Percentiles rank a stretch among this genome's conserved stretches.
Evolutionary conservation across 37 sponge, comb jelly and placozoan genomes (phyloP).

Genomic region (Cliona cf. orientalis): DNA sequence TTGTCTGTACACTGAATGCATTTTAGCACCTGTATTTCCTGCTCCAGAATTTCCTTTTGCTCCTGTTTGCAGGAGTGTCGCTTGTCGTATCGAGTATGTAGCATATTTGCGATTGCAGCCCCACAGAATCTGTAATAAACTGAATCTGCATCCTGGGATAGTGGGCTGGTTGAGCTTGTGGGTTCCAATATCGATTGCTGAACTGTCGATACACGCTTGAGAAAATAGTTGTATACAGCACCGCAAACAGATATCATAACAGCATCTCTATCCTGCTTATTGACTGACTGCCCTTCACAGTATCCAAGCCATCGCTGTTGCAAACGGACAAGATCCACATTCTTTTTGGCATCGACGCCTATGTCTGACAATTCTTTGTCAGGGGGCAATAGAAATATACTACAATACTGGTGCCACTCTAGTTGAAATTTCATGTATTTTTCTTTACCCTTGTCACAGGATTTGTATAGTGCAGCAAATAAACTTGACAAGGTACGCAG

Average conservation of each 20-base stretch:
- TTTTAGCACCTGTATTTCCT: constrained; percentile 16
- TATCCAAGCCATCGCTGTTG: constrained; percentile 2
- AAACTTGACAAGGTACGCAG: background rate
- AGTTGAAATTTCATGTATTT: constrained; percentile 9
- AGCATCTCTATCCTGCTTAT: background rate
- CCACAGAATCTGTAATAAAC: constrained; percentile 38
- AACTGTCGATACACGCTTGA: constrained; percentile 7
- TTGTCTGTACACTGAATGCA: constrained; percentile 13
- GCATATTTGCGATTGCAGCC: constrained; percentile 16
- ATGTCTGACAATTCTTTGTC: background rate
- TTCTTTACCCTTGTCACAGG: constrained; percentile 20
- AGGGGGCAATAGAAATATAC: background rate
- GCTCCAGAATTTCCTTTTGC: background rate
- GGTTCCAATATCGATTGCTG: constrained; percentile 6
- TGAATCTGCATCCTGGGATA: background rate
- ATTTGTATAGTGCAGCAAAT: background rate
- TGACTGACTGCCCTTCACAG: background rate
- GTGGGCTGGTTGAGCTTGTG: background rate
- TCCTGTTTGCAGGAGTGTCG: background rate
- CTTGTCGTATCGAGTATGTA: background rate
- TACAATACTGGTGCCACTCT: constrained; percentile 27
- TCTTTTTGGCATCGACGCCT: background rate
- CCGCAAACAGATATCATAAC: constrained; percentile 4
- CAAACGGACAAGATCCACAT: background rate
- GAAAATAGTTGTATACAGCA: constrained; percentile 5